Evolutionary conservation across 1,140 invertebrate genomes (phyloP).

Genomic region (Papilio aristodemus): DNA sequence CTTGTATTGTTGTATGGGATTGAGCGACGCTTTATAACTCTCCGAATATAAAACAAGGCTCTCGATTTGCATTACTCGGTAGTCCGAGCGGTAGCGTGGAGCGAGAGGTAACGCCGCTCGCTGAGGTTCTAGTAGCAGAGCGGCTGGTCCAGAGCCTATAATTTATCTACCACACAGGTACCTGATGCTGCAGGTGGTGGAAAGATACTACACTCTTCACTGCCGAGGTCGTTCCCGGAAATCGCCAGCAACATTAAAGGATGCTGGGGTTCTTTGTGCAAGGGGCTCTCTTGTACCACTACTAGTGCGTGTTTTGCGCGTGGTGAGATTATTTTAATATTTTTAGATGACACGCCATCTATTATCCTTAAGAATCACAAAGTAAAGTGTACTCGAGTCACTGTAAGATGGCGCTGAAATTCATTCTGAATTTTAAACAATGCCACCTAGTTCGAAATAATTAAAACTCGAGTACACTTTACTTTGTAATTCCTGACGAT

Average conservation of each 20-base stretch:
- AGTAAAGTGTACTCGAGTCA: neutral
- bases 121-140: no score
- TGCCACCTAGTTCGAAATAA: neutral
- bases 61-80: neutral
- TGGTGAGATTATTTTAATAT: neutral
- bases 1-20: neutral
- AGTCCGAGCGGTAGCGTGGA: no score
- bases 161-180: no score
- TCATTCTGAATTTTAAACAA: neutral
- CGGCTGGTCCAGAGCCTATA: no score
- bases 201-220: no score
- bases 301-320: neutral
- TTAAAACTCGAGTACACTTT: no score
- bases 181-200: no score
- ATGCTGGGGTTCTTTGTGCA: no score
- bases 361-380: neutral
- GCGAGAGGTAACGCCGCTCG: neutral
- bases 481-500: no score
- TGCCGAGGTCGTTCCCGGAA: no score
- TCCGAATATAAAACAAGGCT: neutral
- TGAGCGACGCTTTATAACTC: conserved; percentile 3
- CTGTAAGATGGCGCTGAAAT: neutral
- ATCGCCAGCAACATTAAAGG: no score
- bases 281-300: neutral
- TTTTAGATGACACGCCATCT: neutral